Conservation (phyloP, 2,888 invertebrate genomes). For the Erebia ligea region DNA sequence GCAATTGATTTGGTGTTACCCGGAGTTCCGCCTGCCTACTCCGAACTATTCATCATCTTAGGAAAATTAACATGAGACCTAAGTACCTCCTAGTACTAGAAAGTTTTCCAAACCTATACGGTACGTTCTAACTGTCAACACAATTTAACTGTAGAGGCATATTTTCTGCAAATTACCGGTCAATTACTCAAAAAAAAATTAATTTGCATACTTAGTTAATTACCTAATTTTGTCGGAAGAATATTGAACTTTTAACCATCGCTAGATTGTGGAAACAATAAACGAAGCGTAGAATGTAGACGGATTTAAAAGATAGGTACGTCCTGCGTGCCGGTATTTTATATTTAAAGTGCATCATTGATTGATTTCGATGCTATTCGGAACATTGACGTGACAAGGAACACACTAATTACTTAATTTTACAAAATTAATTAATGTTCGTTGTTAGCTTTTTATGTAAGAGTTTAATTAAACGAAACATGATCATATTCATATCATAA, state of each 20-base stretch:
- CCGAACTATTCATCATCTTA: no score
- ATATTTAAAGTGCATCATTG: no score
- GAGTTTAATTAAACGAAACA: slow-evolving; percentile 3
- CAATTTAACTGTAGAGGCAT: no score
- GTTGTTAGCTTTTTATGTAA: slow-evolving; percentile 13
- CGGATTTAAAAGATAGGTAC: neutral
- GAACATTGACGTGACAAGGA: slow-evolving; percentile 17
- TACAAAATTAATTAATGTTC: slow-evolving; percentile 4
- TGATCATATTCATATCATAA: neutral
- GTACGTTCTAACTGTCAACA: no score
- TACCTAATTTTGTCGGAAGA: neutral
- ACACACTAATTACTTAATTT: slow-evolving; percentile 9
- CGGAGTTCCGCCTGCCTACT: no score
- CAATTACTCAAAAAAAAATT: no score
- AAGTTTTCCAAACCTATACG: no score
- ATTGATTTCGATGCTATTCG: slow-evolving; percentile 1
- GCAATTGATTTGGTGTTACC: no score
- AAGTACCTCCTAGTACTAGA: no score
- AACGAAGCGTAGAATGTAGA: neutral
- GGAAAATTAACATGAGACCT: no score
- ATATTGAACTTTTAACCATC: neutral
- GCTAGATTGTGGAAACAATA: neutral
- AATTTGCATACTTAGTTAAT: no score
- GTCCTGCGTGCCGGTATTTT: slow-evolving; percentile 5
- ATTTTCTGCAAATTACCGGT: no score